Conservation (phyloP, 2,113 vertebrate genomes). For the Bettongia penicillata region DNA sequence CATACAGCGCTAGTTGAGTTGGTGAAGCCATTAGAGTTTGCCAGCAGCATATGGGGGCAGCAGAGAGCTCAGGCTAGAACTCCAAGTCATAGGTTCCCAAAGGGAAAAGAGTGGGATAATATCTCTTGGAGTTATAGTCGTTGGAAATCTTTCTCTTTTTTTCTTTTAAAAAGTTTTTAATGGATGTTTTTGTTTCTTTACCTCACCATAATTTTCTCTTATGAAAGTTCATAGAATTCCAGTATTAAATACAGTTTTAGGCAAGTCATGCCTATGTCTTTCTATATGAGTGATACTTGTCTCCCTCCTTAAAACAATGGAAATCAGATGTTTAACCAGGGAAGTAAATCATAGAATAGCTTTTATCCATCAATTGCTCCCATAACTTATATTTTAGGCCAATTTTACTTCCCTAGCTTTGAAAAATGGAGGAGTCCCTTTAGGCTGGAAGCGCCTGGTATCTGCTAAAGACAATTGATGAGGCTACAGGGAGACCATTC, state of each 20-base stretch:
- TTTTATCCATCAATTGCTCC: slow-evolving; percentile 49
- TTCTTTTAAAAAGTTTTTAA: too few relatives aligned
- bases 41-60: not conserved
- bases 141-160: not conserved
- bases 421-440: not conserved
- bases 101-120: not conserved
- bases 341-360: not conserved
- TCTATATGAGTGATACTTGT: slow-evolving; percentile 24
- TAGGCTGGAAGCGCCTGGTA: not conserved
- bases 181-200: not conserved
- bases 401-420: slow-evolving; percentile 3
- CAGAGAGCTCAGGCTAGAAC: not conserved
- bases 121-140: too few relatives aligned
- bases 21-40: not conserved
- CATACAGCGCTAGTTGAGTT: not conserved
- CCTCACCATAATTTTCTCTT: not conserved
- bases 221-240: not conserved
- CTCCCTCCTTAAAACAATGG: slow-evolving; percentile 14
- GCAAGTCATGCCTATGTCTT: not conserved
- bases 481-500: not conserved
- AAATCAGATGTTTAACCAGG: slow-evolving; percentile 48
- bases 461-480: not conserved
- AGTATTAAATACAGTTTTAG: not conserved
- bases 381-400: slow-evolving; percentile 11
- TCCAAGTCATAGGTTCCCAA: not conserved